Evolutionary conservation across 1,140 invertebrate genomes (phyloP).

Genomic region (Trinorchestia longiramus): DNA sequence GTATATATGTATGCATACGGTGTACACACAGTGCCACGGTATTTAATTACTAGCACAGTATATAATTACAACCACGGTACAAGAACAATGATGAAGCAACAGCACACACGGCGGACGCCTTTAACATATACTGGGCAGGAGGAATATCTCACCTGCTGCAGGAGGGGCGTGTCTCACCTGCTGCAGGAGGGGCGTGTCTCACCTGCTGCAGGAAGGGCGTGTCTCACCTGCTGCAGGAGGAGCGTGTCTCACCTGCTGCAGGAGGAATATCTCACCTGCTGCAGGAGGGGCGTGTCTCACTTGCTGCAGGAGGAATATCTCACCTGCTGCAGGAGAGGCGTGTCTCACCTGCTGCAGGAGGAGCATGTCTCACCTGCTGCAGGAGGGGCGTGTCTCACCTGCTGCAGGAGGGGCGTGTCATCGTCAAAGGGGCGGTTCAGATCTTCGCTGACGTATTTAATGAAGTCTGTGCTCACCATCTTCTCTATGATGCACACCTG

Average conservation of each 20-base stretch:
- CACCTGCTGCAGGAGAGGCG: not conserved
- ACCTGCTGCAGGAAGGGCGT: too few relatives aligned
- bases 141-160: too few relatives aligned
- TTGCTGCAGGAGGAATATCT: not conserved
- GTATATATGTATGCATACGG: too few relatives aligned
- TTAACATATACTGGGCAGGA: too few relatives aligned
- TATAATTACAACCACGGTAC: too few relatives aligned
- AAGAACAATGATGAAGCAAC: too few relatives aligned
- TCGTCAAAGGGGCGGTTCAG: constrained; percentile 86
- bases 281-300: constrained; percentile 70
- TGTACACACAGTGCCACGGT: too few relatives aligned
- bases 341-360: constrained; percentile 71
- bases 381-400: constrained; percentile 72
- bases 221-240: too few relatives aligned
- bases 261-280: constrained; percentile 60
- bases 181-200: too few relatives aligned
- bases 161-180: too few relatives aligned
- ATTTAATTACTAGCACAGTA: too few relatives aligned
- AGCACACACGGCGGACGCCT: too few relatives aligned
- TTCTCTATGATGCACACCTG: constrained; percentile 96
- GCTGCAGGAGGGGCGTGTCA: constrained; percentile 74
- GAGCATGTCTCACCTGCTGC: constrained; percentile 73
- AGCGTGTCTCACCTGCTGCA: not conserved
- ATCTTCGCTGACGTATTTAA: constrained; percentile 90
- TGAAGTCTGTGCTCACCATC: constrained; percentile 96